Evolutionary conservation across 2,113 vertebrate genomes (phyloP).

Genomic region (Pseudorectes ferrugineus): DNA sequence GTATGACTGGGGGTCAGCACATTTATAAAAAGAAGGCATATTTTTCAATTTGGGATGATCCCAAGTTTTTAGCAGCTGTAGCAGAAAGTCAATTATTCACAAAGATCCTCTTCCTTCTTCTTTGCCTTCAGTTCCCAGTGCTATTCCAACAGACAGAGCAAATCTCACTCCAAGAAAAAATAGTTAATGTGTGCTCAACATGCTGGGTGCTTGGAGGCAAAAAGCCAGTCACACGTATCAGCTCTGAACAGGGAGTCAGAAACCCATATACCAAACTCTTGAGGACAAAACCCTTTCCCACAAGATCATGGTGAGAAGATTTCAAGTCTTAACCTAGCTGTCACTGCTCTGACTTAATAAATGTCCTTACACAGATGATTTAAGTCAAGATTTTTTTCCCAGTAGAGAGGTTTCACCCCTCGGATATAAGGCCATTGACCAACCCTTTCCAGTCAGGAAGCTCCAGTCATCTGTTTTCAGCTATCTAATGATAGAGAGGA

Average conservation of each 20-base stretch:
- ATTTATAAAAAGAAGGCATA: background rate
- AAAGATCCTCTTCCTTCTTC: background rate
- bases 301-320: background rate
- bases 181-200: background rate
- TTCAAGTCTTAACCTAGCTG: background rate
- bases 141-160: background rate
- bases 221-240: background rate
- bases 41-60: background rate
- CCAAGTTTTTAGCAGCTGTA: background rate
- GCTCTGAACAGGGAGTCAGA: background rate
- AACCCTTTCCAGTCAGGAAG: constrained; percentile 40
- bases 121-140: background rate
- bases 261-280: background rate
- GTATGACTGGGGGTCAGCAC: background rate
- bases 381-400: constrained; percentile 6
- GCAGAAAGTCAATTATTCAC: background rate
- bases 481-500: constrained; percentile 50
- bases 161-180: background rate
- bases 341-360: background rate
- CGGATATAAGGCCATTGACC: constrained; percentile 42
- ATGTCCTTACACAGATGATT: background rate
- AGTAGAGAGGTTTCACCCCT: constrained; percentile 10
- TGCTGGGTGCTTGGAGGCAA: background rate
- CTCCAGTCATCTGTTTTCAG: constrained; percentile 39
- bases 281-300: background rate